Conservation (phyloP, 1,140 invertebrate species). For the Zaprionus ghesquierei region DNA sequence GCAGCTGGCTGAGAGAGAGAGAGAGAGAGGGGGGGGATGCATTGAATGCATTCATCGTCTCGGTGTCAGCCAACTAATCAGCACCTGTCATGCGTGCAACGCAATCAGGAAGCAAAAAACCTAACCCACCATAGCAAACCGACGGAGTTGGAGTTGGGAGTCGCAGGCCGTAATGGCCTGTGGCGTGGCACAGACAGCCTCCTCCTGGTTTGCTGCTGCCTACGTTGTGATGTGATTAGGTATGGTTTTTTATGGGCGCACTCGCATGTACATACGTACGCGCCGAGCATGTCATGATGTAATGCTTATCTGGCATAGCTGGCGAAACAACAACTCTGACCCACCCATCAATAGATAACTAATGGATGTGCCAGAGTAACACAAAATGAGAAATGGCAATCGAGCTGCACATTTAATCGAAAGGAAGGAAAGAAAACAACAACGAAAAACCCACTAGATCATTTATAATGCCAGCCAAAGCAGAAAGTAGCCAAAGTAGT, state of each 20-base stretch:
- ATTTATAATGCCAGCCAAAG: neutral
- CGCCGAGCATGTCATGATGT: slow-evolving; percentile 47
- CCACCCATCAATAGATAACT: slow-evolving; percentile 39
- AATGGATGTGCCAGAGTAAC: slow-evolving; percentile 13
- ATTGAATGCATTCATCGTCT: slow-evolving; percentile 30
- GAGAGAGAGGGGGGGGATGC: no score
- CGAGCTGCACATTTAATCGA: neutral
- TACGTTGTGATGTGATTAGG: slow-evolving; percentile 62
- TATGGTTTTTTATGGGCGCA: slow-evolving; percentile 51
- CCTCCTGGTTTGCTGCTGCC: neutral
- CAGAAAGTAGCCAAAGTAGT: neutral
- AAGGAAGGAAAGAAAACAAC: no score
- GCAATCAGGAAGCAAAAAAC: slow-evolving; percentile 66
- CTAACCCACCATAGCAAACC: slow-evolving; percentile 15
- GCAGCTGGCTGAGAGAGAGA: no score
- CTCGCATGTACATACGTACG: slow-evolving; percentile 26
- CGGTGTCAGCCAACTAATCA: slow-evolving; percentile 60
- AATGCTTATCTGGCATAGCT: slow-evolving; percentile 43
- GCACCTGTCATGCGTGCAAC: slow-evolving; percentile 67
- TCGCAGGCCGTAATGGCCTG: neutral
- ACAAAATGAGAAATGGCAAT: neutral
- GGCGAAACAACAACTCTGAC: slow-evolving; percentile 21
- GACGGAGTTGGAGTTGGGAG: neutral
- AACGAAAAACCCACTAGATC: neutral
- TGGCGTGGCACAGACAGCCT: neutral